phyloP scores from a whole-genome alignment of 2,797 vertebrate genomes.

The Dendrocincla fuliginosa region DNA sequence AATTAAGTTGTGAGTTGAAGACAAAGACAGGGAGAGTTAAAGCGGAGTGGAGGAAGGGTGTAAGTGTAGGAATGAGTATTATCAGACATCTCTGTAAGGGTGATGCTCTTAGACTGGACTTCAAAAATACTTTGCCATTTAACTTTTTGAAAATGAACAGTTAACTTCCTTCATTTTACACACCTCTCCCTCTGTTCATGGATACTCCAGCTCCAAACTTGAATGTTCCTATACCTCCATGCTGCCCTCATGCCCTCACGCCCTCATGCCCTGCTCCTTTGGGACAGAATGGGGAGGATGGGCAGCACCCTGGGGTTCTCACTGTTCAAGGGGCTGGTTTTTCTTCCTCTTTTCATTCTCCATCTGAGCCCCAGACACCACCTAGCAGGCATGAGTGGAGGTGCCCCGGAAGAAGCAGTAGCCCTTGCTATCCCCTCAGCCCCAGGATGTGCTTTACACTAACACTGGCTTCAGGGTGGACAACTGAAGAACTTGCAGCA shows the following conservation, averaged over 20 bases:
- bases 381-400: not conserved
- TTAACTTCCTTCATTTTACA: not conserved
- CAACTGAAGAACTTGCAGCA: not conserved
- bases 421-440: not conserved
- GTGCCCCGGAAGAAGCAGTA: not conserved
- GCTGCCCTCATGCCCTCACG: not conserved
- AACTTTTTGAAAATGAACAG: not conserved
- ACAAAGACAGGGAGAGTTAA: not conserved
- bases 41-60: not conserved
- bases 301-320: not conserved
- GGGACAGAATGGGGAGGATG: not conserved
- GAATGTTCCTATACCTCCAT: not conserved
- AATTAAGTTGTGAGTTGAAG: not conserved
- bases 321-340: rapidly evolving
- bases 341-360: not conserved
- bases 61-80: not conserved
- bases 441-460: not conserved
- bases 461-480: not conserved
- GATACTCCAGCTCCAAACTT: not conserved
- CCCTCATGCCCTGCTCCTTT: not conserved
- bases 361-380: not conserved
- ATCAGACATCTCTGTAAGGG: not conserved
- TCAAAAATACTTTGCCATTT: not conserved
- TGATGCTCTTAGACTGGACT: not conserved
- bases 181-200: not conserved